Conservation (phyloP, 1,140 invertebrate genomes). For the Diachasmimorpha longicaudata region DNA sequence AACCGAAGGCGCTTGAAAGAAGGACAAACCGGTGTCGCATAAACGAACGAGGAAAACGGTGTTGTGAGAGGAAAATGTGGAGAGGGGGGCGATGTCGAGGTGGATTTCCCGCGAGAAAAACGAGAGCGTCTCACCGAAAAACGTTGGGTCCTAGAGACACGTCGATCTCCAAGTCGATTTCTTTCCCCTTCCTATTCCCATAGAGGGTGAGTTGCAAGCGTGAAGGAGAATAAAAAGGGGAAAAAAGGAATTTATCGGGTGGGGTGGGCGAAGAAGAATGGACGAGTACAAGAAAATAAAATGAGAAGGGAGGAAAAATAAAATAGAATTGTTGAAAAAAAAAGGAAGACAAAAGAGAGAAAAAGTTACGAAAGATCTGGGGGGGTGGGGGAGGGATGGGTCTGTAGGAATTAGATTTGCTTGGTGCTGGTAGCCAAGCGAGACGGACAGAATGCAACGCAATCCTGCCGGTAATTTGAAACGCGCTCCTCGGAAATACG, state of each 20-base stretch:
- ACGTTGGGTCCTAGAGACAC: neutral
- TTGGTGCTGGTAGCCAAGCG: slow-evolving; percentile 54
- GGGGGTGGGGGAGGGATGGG: slow-evolving; percentile 29
- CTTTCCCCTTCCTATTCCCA: neutral
- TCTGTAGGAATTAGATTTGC: slow-evolving; percentile 55
- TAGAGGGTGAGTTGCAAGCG: neutral
- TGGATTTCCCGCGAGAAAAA: slow-evolving; percentile 29
- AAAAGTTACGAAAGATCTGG: slow-evolving; percentile 28
- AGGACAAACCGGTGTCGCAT: neutral
- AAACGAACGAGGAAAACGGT: neutral
- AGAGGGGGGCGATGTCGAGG: neutral
- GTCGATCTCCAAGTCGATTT: slow-evolving; percentile 20
- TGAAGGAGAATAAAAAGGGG: neutral
- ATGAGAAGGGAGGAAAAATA: neutral
- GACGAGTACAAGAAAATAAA: neutral
- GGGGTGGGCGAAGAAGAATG: neutral
- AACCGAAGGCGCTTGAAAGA: neutral
- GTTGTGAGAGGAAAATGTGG: neutral
- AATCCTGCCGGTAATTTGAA: slow-evolving; percentile 54
- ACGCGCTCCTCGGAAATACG: slow-evolving; percentile 52
- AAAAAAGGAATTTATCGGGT: neutral
- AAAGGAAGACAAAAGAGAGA: slow-evolving; percentile 8
- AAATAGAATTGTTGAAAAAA: slow-evolving; percentile 10
- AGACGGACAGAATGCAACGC: slow-evolving; percentile 55
- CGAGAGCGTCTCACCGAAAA: slow-evolving; percentile 15